Percentiles rank a stretch among this genome's conserved stretches.
Conservation (phyloP, 1,140 invertebrate species). For the Macrobrachium rosenbergii region DNA sequence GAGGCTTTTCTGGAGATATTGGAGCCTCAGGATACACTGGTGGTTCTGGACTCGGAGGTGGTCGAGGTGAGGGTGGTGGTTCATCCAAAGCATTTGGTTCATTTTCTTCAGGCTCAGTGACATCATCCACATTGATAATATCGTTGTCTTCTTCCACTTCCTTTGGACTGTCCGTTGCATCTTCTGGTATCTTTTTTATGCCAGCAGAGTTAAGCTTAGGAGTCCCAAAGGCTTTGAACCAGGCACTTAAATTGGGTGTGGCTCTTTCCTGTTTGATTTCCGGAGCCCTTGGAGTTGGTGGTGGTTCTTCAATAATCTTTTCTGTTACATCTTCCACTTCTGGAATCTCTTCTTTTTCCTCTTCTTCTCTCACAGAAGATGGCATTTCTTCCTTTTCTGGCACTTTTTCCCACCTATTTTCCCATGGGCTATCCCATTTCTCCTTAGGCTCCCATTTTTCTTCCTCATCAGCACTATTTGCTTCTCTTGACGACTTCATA, state of each 20-base stretch:
- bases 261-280: conserved; percentile 75
- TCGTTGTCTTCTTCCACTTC: conserved; percentile 59
- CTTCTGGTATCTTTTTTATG: conserved; percentile 68
- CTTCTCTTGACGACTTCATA: conserved; percentile 61
- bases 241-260: conserved; percentile 88
- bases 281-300: conserved; percentile 67
- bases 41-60: conserved; percentile 55
- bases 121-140: conserved; percentile 40
- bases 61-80: conserved; percentile 50
- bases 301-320: conserved; percentile 51
- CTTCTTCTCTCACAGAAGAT: conserved; percentile 69
- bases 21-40: conserved; percentile 62
- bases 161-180: conserved; percentile 53
- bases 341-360: conserved; percentile 68
- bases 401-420: conserved; percentile 62
- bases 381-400: conserved; percentile 60
- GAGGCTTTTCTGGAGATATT: conserved; percentile 61
- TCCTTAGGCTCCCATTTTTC: conserved; percentile 63
- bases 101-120: conserved; percentile 42
- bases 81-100: conserved; percentile 33
- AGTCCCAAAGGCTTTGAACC: conserved; percentile 91
- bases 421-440: conserved; percentile 65
- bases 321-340: conserved; percentile 61
- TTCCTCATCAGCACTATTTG: conserved; percentile 61
- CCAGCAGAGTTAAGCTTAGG: conserved; percentile 74